Evolutionary conservation across 1,140 invertebrate genomes (phyloP), one percentile per base, ranked within the genome.

Genomic region (Zaprionus ornatus): DNA sequence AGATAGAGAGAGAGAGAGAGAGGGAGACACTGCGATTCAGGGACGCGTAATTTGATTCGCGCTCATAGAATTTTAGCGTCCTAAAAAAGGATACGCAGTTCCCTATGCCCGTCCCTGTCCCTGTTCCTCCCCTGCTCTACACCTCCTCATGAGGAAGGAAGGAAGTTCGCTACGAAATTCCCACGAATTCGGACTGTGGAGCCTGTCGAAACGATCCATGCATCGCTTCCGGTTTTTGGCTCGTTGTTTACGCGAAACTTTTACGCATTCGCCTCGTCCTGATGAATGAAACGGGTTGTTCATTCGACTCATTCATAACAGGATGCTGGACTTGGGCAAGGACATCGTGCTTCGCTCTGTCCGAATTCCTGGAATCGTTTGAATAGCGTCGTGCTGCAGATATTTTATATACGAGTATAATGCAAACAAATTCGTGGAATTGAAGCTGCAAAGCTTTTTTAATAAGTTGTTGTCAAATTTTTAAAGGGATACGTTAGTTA

Each of bases 21-120:
- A 19, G 45, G 3, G 45, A 9, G 45, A 50, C 19, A 13, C 19
- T 50, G 45, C 21, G 12, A 23, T 17, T 9, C 19, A 25, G 10
- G 40, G 23, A 79, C 77, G 80, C 83, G 83, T 90, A 87, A 87
- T 74, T 87, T 90, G 83, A 87, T 87, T 87, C 85, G 83, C 64
- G 74, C 72, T 83, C 77, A 72, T 90, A 80, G 84, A 82, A 50
- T 21, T 50, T 12, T 56, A 54, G 52, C 29, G 48, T 19, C 25
- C 15, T 17, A n/a, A 68, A 61, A 64, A 82, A 72, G 66, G 80
- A 79, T 77, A 45, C n/a, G 40, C 40, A 45, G 40, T 45, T 45
- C 40, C 40, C 40, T 17, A 65, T 37, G 35, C 54, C 61, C 42
- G 4, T 2, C 42, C 5, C n/a, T 17, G 4, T 42, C 23, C 15